Evolutionary conservation across 2,113 vertebrate genomes (phyloP), one percentile per base, ranked within the genome.

Genomic region (Butorides virescens): DNA sequence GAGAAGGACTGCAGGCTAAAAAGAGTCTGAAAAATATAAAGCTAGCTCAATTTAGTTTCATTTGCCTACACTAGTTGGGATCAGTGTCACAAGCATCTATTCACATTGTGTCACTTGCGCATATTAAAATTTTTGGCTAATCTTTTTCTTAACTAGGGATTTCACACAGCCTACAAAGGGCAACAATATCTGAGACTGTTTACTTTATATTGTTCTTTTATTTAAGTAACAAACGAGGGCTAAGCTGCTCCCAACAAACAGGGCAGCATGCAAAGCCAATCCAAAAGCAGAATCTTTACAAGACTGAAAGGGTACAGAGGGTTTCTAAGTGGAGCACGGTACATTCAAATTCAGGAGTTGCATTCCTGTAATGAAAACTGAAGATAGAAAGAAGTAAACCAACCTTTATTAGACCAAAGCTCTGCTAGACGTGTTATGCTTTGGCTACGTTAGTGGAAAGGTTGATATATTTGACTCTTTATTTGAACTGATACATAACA

Each of bases 1-100:
- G 13, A 86, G 32, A 52, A 93, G 9, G 22, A 29, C 74, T 97
- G 61, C 70, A 93, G 91, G 88, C 79, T 71, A 93, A 93, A 90
- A 92, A 88, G 67, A 90, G n/a, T 79, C 74, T 92, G 59, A 75
- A 85, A 85, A 92, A 65, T 70, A 67, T 42, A 83, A 83, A 62
- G 26, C 21, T 86, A 68, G 32, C 30, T 94, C 85, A 74, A 89
- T 92, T 95, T 70, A 80, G 32, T 53, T 86, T 84, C 52, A 25
- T 72, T 78, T 93, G 91, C 86, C 92, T 71, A 58, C 27, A 19
- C 58, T 47, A 37, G 61, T n/a, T 61, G 30, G 58, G 59, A 92
- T 88, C 80, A 82, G 66, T 44, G 50, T 92, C 52, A 88, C 10
- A 93, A 17, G 32, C 77, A 50, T 85, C 80, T 73, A 95, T 91